A percentile compares a stretch with the other conserved stretches of the same genome.
phyloP scores from a whole-genome alignment of 2,888 invertebrate species.

The Drosophila peninsularis region DNA sequence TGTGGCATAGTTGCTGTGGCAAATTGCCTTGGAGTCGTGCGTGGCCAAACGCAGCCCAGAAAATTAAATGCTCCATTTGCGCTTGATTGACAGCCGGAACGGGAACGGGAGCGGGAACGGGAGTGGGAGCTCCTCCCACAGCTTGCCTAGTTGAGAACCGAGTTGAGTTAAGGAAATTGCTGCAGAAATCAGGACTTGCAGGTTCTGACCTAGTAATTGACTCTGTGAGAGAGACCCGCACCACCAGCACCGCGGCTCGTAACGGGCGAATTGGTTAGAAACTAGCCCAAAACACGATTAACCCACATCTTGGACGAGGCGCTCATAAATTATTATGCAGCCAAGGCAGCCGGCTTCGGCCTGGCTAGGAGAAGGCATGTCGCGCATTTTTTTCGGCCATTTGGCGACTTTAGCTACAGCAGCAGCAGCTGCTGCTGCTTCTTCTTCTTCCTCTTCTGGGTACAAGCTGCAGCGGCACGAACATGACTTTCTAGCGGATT shows the following conservation, averaged over 20 bases:
- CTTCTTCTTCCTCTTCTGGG: constrained; percentile 21
- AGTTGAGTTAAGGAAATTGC: constrained; percentile 55
- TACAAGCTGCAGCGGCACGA: constrained; percentile 64
- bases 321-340: constrained; percentile 85
- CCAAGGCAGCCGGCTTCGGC: constrained; percentile 38
- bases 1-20: constrained; percentile 47
- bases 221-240: constrained; percentile 64
- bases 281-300: constrained; percentile 85
- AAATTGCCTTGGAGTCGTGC: constrained; percentile 70
- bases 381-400: constrained; percentile 56
- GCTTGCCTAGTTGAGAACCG: constrained; percentile 43
- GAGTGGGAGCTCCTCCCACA: constrained; percentile 28
- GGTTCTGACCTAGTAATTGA: constrained; percentile 81
- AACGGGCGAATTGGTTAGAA: constrained; percentile 47
- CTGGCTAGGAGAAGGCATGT: constrained; percentile 48
- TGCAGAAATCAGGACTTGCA: constrained; percentile 73
- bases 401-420: constrained; percentile 34
- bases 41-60: constrained; percentile 48
- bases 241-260: constrained; percentile 27
- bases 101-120: not conserved
- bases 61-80: constrained; percentile 51
- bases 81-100: constrained; percentile 50
- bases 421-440: constrained; percentile 1
- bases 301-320: constrained; percentile 85
- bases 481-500: constrained; percentile 82